Conservation (phyloP, 92 coral and sea anemone species). For the Zoanthus gigantus region DNA sequence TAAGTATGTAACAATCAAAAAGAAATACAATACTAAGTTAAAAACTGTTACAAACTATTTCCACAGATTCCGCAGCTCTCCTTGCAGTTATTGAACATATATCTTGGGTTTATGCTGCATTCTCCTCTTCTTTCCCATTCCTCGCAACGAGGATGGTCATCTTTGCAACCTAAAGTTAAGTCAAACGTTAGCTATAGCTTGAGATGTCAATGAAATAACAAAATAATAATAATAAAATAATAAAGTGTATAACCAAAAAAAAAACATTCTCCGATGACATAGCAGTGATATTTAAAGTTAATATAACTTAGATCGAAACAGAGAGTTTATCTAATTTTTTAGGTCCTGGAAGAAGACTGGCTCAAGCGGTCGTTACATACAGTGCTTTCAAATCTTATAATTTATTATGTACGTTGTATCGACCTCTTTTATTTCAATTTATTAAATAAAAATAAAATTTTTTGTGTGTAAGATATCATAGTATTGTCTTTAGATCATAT, state of each 20-base stretch:
- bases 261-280: too few species aligned
- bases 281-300: too few species aligned
- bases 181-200: background rate
- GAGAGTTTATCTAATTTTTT: background rate
- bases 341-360: background rate
- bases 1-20: too few species aligned
- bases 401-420: background rate
- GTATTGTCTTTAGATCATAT: too few species aligned
- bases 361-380: too few species aligned
- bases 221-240: background rate
- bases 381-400: too few species aligned
- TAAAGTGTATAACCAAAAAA: too few species aligned
- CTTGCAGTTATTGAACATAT: background rate
- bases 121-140: conserved; percentile 17
- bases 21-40: too few species aligned
- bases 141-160: background rate
- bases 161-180: background rate
- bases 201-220: background rate
- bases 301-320: too few species aligned
- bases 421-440: background rate
- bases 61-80: conserved; percentile 19
- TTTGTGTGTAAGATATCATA: too few species aligned
- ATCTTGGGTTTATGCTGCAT: conserved; percentile 7
- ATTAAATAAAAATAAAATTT: too few species aligned
- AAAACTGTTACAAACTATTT: background rate